Evolutionary conservation across 2,888 invertebrate species (phyloP).

Genomic region (Crepidodera aurea): DNA sequence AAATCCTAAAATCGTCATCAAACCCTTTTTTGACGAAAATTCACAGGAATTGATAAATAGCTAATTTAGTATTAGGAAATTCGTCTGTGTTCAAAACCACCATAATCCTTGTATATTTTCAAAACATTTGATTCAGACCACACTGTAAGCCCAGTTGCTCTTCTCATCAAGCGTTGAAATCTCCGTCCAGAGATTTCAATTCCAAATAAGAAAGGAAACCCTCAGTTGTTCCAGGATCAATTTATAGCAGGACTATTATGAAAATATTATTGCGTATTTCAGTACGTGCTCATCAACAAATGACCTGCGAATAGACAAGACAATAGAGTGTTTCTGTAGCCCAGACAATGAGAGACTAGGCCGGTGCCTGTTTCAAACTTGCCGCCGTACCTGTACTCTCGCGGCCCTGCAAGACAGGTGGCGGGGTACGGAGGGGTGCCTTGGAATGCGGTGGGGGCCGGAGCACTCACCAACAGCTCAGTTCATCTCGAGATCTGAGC

Average conservation of each 20-base stretch:
- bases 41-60: too few species aligned
- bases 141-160: constrained; percentile 46
- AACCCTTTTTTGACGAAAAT: too few species aligned
- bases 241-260: constrained; percentile 53
- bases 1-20: too few species aligned
- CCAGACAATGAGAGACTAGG: constrained; percentile 55
- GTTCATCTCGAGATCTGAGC: constrained; percentile 58
- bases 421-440: constrained; percentile 58
- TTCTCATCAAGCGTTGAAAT: constrained; percentile 35
- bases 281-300: constrained; percentile 54
- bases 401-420: constrained; percentile 53
- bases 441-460: constrained; percentile 62
- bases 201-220: constrained; percentile 33
- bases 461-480: constrained; percentile 56
- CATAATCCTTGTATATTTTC: too few species aligned
- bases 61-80: too few species aligned
- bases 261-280: constrained; percentile 57
- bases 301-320: constrained; percentile 59
- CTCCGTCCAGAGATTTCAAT: constrained; percentile 30
- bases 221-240: constrained; percentile 43
- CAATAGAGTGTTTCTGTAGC: constrained; percentile 59
- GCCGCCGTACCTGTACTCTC: constrained; percentile 52
- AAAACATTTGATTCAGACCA: too few species aligned
- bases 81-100: too few species aligned
- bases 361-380: constrained; percentile 53